Base-by-base conservation (phyloP, 2,888 invertebrate species). In the Trissonchulus sp. region DNA sequence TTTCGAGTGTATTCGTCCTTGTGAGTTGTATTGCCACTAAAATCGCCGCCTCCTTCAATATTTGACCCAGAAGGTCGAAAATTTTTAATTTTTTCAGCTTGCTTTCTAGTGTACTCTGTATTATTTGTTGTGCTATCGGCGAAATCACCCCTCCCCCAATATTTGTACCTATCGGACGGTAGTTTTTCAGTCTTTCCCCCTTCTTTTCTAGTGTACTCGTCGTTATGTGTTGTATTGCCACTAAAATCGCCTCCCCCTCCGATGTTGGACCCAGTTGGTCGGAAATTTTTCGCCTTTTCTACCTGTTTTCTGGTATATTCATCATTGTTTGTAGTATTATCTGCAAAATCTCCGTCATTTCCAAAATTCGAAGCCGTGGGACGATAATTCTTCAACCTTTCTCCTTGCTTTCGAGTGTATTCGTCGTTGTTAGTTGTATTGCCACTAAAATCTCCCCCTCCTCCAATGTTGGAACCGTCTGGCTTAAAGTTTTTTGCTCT, bases 21-120 rank as follows among this genome's bases (percentile, higher is more conserved):
- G 28, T 71, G 35, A 8, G 37, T 37, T 3, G 71, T 71, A 2
- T 2, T 38, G 23, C 71, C 71, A 71, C 30, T 31, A 71, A 71
- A 71, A n/a, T 71, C 37, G 15, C 71, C 71, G 36, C 71, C 71
- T 71, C 37, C 15, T 8, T 38, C 48, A 48, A 48, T 48, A 48
- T 48, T 48, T 48, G 48, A 48, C 23, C 23, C 8, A 23, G 8
- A 8, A 48, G 48, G 48, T 48, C 23, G 8, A 48, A 15, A 48
- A 23, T 48, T 48, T 8, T 8, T 23, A 3, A 1, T 35, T 2
- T 37, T 35, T 28, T 71, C 71, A 23, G 36, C 71, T 2, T 33
- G 36, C 28, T 71, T 71, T n/a, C 18, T 23, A 30, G 36, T 37
- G 30, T 37, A 71, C 8, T 71, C 71, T 1, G 1, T 30, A 30